These are phyloP conservation scores for Barbus barbus DNA, from an alignment of 2,113 vertebrate genomes.

Conservation along the genomic window DNA sequence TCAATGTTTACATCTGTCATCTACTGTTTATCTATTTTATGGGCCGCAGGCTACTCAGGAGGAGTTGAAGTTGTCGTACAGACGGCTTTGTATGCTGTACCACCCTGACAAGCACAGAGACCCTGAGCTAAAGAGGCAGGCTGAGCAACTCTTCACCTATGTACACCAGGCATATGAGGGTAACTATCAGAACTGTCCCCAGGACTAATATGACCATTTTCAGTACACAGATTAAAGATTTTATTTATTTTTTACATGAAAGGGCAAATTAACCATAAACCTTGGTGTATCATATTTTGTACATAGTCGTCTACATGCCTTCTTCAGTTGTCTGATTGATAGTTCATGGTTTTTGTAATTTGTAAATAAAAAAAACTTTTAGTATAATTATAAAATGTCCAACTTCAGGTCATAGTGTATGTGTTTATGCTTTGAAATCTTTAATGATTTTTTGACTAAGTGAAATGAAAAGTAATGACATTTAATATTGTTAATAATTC, in stretches of 20 bases:
- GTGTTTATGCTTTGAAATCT: neutral
- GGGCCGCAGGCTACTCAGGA: slow-evolving; percentile 84
- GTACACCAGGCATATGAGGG: slow-evolving; percentile 96
- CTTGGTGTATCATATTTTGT: neutral
- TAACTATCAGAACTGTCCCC: slow-evolving; percentile 52
- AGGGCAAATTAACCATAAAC: too few species aligned
- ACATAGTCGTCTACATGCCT: neutral
- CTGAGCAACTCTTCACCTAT: slow-evolving; percentile 91
- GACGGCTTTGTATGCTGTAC: slow-evolving; percentile 94
- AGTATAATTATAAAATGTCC: neutral
- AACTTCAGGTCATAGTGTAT: neutral
- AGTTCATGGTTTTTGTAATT: neutral
- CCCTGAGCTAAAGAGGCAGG: slow-evolving; percentile 89
- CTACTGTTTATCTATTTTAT: neutral
- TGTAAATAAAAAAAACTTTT: neutral
- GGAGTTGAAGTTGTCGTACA: slow-evolving; percentile 91
- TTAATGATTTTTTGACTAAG: neutral
- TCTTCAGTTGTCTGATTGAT: neutral
- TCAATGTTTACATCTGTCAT: neutral
- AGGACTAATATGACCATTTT: neutral
- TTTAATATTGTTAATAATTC: too few species aligned
- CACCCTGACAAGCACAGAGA: slow-evolving; percentile 97
- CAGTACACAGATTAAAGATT: neutral
- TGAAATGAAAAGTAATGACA: too few species aligned
- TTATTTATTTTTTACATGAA: too few species aligned